These are phyloP conservation scores for Crepidodera aurea DNA, from an alignment of 2,888 invertebrate species.

Conservation along the genomic window DNA sequence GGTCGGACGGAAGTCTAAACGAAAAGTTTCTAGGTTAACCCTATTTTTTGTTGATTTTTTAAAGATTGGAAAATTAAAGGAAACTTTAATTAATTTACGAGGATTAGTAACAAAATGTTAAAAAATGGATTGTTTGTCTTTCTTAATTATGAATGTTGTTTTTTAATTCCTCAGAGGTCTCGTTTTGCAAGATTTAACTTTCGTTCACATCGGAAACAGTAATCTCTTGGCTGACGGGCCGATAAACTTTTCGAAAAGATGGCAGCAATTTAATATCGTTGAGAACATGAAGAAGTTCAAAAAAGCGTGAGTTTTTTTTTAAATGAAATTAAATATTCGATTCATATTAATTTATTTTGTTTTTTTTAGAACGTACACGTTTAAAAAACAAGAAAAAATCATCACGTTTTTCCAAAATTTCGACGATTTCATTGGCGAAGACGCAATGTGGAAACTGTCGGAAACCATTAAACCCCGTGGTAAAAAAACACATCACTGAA, in stretches of 20 bases:
- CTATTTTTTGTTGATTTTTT: no score
- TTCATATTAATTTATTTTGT: conserved; percentile 5
- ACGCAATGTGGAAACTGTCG: conserved; percentile 98
- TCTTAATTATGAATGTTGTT: conserved; percentile 4
- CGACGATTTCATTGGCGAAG: conserved; percentile 94
- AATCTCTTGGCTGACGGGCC: conserved; percentile 86
- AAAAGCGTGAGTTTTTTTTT: conserved; percentile 77
- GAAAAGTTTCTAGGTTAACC: no score
- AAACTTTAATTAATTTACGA: no score
- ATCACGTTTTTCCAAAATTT: conserved; percentile 97
- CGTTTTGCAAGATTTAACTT: conserved; percentile 97
- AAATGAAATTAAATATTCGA: conserved; percentile 10
- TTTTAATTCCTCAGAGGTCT: conserved; percentile 74
- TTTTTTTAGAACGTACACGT: conserved; percentile 82
- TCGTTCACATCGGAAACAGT: conserved; percentile 97
- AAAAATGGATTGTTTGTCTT: no score
- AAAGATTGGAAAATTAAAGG: no score
- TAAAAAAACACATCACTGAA: conserved; percentile 60
- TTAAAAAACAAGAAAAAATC: conserved; percentile 92
- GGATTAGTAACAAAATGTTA: no score
- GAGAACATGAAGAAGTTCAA: conserved; percentile 98
- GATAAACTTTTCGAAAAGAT: conserved; percentile 96
- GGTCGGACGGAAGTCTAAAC: no score
- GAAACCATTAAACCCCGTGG: conserved; percentile 94
- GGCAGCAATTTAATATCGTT: conserved; percentile 98